Base-by-base conservation (phyloP, 2,888 invertebrate genomes). In the Papilio elwesi region DNA sequence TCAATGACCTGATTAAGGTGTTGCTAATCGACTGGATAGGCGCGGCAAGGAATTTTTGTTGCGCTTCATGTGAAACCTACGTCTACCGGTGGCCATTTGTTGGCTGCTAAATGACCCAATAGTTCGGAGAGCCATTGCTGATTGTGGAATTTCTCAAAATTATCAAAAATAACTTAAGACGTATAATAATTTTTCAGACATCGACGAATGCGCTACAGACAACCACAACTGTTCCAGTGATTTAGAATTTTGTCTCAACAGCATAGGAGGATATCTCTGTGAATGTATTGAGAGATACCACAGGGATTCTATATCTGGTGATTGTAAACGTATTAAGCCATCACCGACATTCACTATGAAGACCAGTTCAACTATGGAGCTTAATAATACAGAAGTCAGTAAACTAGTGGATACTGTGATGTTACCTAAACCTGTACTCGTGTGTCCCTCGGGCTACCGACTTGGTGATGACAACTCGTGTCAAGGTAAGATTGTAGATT, bases 231-330 rank as follows among this genome's bases (percentile, higher is more conserved):
- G 96, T 79, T 94, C 92, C 0, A 86, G 87, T 0, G 82, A 91
- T 0, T 91, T 94, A 0, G 95, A 96, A 78, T 90, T 94, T 4
- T 99, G 99, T 82, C 95, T 96, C 47, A 99, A 99, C 86, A 96
- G 96, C 0, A 96, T 97, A 0, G 98, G 98, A 0, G 98, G 98
- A 8, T 98, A 97, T 85, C 89, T 94, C 9, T 98, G 98, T 83
- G 95, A 95, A 53, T 98, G 98, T 82, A 97, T 97, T 0, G 88
- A 94, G 0, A 98, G 98, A 0, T 98, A 97, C 87, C 89, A 96
- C 8, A 94, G 95, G 74, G 97, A 98, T 80, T 87, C 92, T 26
- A 47, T 78, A 47, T 86, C 89, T 0, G 87, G 87, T 1, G 80
- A 82, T 1, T 94, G 93, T 76, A n/a, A 67, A 15, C n/a, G 69